A percentile compares a stretch with the other conserved stretches of the same genome.
phyloP scores from a whole-genome alignment of 2,113 vertebrate genomes.

The Plecotus auritus region DNA sequence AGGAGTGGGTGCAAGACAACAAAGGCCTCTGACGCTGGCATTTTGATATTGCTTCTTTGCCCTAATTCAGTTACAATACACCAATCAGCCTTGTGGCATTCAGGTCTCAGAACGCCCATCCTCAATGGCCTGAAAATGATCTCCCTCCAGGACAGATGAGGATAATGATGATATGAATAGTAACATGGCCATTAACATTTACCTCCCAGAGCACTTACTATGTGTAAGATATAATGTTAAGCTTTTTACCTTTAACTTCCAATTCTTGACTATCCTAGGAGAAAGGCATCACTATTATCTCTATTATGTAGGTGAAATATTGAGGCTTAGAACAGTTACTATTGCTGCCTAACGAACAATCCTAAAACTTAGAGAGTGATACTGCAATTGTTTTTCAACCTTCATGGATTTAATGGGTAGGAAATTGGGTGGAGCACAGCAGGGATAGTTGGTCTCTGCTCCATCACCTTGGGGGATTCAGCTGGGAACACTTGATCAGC shows the following conservation, averaged over 20 bases:
- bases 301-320: background rate
- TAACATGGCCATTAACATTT: background rate
- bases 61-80: background rate
- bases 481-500: background rate
- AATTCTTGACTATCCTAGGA: background rate
- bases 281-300: background rate
- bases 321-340: background rate
- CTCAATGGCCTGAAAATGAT: background rate
- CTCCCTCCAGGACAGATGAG: background rate
- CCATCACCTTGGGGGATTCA: too few species aligned
- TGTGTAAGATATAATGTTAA: background rate
- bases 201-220: background rate
- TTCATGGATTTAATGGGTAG: background rate
- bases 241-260: background rate
- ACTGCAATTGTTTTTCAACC: background rate
- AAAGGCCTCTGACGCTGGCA: background rate
- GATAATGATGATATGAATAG: background rate
- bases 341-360: background rate
- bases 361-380: background rate
- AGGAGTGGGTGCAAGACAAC: background rate
- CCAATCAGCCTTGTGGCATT: background rate
- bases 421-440: background rate
- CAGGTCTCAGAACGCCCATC: background rate
- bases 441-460: background rate
- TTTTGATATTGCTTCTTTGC: background rate